Conservation (phyloP, 2,113 vertebrate genomes). For the Psephotus haematonotus region DNA sequence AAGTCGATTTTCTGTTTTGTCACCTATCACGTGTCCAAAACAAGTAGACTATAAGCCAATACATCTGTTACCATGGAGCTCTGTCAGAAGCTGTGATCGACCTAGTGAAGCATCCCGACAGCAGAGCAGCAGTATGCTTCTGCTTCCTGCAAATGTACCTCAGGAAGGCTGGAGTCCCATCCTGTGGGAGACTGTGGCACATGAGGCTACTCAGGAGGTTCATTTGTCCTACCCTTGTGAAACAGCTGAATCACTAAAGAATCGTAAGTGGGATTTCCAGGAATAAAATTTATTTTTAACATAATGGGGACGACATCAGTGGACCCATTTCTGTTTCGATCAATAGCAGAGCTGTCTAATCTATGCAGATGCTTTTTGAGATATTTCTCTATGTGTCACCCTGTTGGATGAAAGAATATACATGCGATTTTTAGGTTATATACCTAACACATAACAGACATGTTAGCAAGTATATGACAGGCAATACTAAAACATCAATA, state of each 20-base stretch:
- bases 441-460: background rate
- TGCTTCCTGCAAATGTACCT: fast-evolving
- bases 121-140: fast-evolving
- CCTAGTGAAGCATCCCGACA: background rate
- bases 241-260: constrained; percentile 9
- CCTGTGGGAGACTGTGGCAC: background rate
- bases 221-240: background rate
- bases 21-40: background rate
- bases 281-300: background rate
- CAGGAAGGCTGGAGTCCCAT: background rate
- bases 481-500: background rate
- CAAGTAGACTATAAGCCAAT: background rate
- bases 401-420: background rate
- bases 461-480: background rate
- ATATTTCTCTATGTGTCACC: background rate
- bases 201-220: background rate
- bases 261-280: background rate
- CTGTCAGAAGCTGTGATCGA: background rate
- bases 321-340: background rate
- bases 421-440: background rate
- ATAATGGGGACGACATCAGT: background rate
- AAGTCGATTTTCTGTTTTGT: background rate
- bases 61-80: background rate
- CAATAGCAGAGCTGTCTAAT: background rate
- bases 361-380: background rate